phyloP scores from a whole-genome alignment of 2,888 invertebrate genomes.

The Lepeophtheirus nordmannii region DNA sequence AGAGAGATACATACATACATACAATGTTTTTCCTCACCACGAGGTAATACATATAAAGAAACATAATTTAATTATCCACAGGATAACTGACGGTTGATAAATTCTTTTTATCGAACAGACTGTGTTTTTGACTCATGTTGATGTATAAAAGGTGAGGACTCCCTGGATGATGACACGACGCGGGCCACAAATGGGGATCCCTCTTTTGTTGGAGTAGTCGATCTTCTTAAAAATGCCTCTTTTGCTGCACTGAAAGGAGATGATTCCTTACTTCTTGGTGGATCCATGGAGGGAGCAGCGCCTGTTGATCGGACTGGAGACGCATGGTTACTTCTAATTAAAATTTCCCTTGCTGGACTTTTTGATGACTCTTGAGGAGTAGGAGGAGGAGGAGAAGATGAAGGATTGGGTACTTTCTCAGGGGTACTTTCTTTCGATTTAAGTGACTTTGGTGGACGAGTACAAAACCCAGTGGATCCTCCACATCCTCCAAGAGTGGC shows the following conservation, averaged over 20 bases:
- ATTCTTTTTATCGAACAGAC: neutral
- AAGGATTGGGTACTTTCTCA: neutral
- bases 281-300: no score
- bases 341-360: no score
- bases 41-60: no score
- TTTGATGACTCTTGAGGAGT: no score
- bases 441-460: neutral
- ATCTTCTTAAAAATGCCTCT: neutral
- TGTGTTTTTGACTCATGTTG: slow-evolving; percentile 4
- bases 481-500: slow-evolving; percentile 24
- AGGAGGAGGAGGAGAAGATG: no score
- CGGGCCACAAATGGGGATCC: neutral
- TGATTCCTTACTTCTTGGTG: neutral
- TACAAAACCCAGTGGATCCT: neutral
- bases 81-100: no score
- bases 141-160: neutral
- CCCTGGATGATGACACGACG: neutral
- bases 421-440: neutral
- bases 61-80: no score
- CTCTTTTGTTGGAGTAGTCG: neutral
- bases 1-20: no score
- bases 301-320: neutral
- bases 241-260: slow-evolving; percentile 5
- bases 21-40: no score
- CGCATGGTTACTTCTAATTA: neutral